A percentile compares a stretch with the other conserved stretches of the same genome.
Conservation (phyloP, 2,797 vertebrate genomes). For the Chloroceryle inda region DNA sequence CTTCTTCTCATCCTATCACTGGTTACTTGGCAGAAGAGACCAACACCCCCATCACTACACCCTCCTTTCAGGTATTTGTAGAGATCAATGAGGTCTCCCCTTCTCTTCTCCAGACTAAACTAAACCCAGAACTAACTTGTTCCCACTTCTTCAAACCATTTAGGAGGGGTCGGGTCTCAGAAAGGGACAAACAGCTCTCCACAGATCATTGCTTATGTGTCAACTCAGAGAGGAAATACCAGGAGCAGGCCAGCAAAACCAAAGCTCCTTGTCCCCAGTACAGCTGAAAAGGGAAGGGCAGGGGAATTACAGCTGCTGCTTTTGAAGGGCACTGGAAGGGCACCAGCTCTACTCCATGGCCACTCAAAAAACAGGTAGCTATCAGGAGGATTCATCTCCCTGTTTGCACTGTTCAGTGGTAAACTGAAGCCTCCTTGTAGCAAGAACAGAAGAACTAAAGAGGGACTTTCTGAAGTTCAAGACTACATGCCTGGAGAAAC, state of each 20-base stretch:
- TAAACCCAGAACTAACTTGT: not conserved
- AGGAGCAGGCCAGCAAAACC: not conserved
- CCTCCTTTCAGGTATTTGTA: too few relatives aligned
- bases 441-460: not conserved
- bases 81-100: too few relatives aligned
- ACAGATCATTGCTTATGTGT: not conserved
- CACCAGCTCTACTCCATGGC: not conserved
- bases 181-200: not conserved
- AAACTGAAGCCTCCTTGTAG: not conserved
- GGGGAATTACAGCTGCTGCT: not conserved
- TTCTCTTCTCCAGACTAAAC: too few relatives aligned
- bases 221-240: not conserved
- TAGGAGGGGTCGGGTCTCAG: not conserved
- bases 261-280: not conserved
- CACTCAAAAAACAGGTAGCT: not conserved
- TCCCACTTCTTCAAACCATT: not conserved
- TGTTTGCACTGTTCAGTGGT: not conserved
- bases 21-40: too few relatives aligned
- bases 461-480: not conserved
- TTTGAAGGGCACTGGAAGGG: not conserved
- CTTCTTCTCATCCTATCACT: too few relatives aligned
- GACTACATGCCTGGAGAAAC: not conserved
- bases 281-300: not conserved
- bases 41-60: too few relatives aligned
- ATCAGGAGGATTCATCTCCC: not conserved